Percentiles rank a stretch among this genome's conserved stretches.
Evolutionary conservation across 1,140 invertebrate species (phyloP).

Genomic region (Microplitis demolitor): DNA sequence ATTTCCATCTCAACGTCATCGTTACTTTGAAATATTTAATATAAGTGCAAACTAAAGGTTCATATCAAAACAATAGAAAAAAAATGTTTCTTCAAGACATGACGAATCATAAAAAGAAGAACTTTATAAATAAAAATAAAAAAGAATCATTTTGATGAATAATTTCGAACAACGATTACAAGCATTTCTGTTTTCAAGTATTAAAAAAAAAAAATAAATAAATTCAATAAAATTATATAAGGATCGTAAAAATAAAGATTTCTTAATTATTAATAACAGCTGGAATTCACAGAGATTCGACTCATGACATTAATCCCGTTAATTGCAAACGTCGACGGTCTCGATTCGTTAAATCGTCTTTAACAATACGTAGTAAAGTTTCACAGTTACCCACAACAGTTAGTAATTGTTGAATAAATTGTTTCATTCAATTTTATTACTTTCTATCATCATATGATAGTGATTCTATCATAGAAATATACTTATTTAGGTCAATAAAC

Average conservation of each 20-base stretch:
- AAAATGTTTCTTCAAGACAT: too few species aligned
- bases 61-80: too few species aligned
- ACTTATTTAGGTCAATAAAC: too few species aligned
- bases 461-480: neutral
- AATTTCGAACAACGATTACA: neutral
- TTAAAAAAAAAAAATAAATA: neutral
- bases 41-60: too few species aligned
- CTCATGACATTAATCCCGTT: constrained; percentile 20
- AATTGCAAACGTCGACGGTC: constrained; percentile 11
- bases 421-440: neutral
- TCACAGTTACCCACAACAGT: neutral
- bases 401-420: neutral
- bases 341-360: constrained; percentile 8
- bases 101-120: too few species aligned
- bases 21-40: too few species aligned
- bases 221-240: neutral
- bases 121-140: too few species aligned
- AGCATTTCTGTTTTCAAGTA: neutral
- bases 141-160: too few species aligned
- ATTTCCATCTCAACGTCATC: too few species aligned
- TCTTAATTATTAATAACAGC: constrained; percentile 7
- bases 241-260: neutral
- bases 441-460: neutral
- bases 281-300: constrained; percentile 15
- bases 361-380: neutral